A percentile compares a stretch with the other conserved stretches of the same genome.
These are phyloP conservation scores for Cisticola juncidis DNA, from an alignment of 2,113 vertebrate species.

Conservation along the genomic window DNA sequence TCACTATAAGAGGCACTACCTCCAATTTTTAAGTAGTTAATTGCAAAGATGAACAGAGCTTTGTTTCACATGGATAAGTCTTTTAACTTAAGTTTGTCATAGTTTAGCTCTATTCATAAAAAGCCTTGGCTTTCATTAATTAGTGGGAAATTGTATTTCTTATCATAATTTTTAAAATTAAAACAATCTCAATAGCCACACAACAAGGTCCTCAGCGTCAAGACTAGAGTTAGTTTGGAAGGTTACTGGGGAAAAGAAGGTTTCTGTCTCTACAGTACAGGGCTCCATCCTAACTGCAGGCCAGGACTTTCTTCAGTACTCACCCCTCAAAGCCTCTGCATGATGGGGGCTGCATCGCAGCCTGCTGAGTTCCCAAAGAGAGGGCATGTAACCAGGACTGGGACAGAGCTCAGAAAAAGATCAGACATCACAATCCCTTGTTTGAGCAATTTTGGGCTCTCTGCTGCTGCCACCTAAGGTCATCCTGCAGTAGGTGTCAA, in stretches of 20 bases:
- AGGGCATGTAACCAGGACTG: fast-evolving
- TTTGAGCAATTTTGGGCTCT: not conserved
- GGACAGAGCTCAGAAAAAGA: not conserved
- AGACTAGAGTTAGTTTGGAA: not conserved
- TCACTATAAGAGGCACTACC: not conserved
- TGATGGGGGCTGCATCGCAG: fast-evolving
- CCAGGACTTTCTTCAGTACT: not conserved
- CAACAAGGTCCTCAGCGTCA: not conserved
- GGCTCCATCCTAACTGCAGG: not conserved
- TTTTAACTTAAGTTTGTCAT: not conserved
- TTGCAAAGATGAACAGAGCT: not conserved
- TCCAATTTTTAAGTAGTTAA: not conserved
- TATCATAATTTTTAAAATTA: not conserved
- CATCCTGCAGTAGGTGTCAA: not conserved
- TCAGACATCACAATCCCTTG: not conserved
- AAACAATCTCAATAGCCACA: not conserved
- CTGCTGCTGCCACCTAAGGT: not conserved
- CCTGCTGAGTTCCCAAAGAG: not conserved
- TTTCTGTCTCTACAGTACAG: not conserved
- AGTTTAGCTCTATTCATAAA: not conserved
- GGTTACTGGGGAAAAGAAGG: not conserved
- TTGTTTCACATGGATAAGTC: not conserved
- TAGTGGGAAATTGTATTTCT: not conserved
- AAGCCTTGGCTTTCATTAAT: not conserved
- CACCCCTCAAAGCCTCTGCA: not conserved